Conservation (phyloP, 2,797 vertebrate species). For the Nannoperca australis region DNA sequence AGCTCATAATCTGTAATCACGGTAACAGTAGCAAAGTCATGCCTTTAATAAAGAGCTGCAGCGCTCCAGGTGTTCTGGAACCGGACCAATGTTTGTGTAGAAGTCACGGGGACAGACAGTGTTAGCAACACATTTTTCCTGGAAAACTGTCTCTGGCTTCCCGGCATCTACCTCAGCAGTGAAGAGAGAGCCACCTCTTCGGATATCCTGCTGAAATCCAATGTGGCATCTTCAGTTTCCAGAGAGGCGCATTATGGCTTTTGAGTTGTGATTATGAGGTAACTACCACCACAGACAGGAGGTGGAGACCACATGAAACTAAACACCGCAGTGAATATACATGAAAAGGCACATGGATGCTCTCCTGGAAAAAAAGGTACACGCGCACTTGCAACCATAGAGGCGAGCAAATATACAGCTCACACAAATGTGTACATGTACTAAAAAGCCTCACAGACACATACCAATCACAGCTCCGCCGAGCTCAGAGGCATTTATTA, state of each 20-base stretch:
- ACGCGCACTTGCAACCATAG: conserved; percentile 27
- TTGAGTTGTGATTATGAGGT: conserved; percentile 76
- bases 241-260: conserved; percentile 73
- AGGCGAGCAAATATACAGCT: conserved; percentile 32
- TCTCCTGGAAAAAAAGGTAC: conserved; percentile 2
- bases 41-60: conserved; percentile 51
- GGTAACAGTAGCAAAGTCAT: conserved; percentile 54
- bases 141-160: conserved; percentile 82
- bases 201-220: conserved; percentile 85
- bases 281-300: conserved; percentile 78
- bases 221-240: conserved; percentile 87
- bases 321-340: conserved; percentile 58
- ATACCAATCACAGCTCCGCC: conserved; percentile 64
- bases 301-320: conserved; percentile 75
- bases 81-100: conserved; percentile 70
- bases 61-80: conserved; percentile 71
- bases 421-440: conserved; percentile 45
- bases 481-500: conserved; percentile 81
- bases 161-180: conserved; percentile 78
- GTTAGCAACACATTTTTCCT: conserved; percentile 82
- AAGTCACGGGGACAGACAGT: conserved; percentile 74
- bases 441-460: conserved; percentile 60
- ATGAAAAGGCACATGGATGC: conserved; percentile 38
- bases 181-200: conserved; percentile 77
- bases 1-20: conserved; percentile 63